phyloP scores from a whole-genome alignment of 2,888 invertebrate genomes.

The Netelia virgata region DNA sequence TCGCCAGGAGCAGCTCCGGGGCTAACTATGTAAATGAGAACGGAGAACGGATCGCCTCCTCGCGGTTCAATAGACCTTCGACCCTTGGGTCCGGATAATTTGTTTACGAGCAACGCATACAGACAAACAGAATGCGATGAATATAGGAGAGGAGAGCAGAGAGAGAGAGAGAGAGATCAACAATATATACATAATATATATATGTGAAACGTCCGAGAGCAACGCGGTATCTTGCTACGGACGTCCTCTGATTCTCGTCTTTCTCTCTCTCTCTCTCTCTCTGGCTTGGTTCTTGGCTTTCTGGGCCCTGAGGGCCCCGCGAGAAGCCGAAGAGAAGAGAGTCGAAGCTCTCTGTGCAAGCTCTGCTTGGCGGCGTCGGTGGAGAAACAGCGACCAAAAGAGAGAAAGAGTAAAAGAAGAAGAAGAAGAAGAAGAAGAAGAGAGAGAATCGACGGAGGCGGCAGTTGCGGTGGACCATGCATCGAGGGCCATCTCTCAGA shows the following conservation, averaged over 20 bases:
- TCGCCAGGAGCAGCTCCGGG: conserved; percentile 79
- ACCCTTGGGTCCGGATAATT: conserved; percentile 85
- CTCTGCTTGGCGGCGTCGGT: conserved; percentile 36
- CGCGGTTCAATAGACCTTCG: conserved; percentile 85
- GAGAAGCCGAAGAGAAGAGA: conserved; percentile 47
- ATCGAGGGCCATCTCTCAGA: conserved; percentile 79
- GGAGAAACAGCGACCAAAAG: conserved; percentile 9
- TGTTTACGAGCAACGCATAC: conserved; percentile 84
- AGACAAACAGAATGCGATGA: conserved; percentile 75
- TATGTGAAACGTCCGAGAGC: conserved; percentile 39
- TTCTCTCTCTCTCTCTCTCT: conserved; percentile 16
- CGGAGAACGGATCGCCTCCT: conserved; percentile 81
- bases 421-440: background rate
- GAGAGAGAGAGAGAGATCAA: too few relatives aligned
- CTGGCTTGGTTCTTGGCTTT: conserved; percentile 44
- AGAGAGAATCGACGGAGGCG: conserved; percentile 35
- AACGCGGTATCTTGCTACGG: conserved; percentile 44
- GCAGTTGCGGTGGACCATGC: conserved; percentile 50
- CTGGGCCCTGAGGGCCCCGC: conserved; percentile 51
- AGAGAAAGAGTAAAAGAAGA: background rate
- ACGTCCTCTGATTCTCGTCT: conserved; percentile 60
- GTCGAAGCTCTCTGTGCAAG: conserved; percentile 23
- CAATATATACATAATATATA: background rate
- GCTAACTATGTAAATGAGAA: conserved; percentile 84
- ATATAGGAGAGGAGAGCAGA: conserved; percentile 70